Base-by-base conservation (phyloP, 2,797 vertebrate species). In the Rhynchotus rufescens region DNA sequence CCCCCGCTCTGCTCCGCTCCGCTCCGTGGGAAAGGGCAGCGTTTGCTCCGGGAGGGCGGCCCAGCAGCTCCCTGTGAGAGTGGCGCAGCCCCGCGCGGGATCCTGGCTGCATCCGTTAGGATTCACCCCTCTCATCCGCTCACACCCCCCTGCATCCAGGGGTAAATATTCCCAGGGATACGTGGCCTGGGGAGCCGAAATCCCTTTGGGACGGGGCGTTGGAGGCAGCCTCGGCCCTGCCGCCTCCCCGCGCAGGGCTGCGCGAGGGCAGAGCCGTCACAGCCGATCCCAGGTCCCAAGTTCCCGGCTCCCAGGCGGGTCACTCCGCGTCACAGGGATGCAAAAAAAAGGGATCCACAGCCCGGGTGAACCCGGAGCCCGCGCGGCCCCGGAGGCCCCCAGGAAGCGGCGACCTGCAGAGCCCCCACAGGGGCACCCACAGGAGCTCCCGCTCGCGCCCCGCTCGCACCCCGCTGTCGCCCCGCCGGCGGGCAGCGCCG, bases 11-110 rank as follows among this genome's bases (percentile, higher is more conserved):
- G 84, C 90, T 85, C 94, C 79, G 38, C 38, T 40, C 38, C 92
- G 84, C 90, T 85, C 94, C 79, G 84, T 95, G 94, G 90, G 95
- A 95, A 95, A 95, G 76, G 90, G 81, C 91, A 80, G 61, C 87
- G 64, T 90, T 94, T 1, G 0, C n/a, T 90, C 86, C 54, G 38
- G 2, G 26, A 42, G 79, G 84, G 86, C 67, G 77, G 77, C 54
- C 1, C 0, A 47, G 75, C 4, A 30, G 28, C 69, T 92, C 94
- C 88, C 84, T 92, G n/a, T 12, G 38, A 12, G 38, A 3, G 17
- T 6, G 19, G 19, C 14, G n/a, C 12, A 2, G 22, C 38, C 16
- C 12, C 12, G 11, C 32, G 32, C 28, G 32, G 26, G 23, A 68
- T 51, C 23, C 66, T 17, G 30, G 54, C 54, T 56, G 16, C n/a